These are phyloP conservation scores for Chrysolophus pictus DNA, from an alignment of 2,797 vertebrate species.

Conservation along the genomic window DNA sequence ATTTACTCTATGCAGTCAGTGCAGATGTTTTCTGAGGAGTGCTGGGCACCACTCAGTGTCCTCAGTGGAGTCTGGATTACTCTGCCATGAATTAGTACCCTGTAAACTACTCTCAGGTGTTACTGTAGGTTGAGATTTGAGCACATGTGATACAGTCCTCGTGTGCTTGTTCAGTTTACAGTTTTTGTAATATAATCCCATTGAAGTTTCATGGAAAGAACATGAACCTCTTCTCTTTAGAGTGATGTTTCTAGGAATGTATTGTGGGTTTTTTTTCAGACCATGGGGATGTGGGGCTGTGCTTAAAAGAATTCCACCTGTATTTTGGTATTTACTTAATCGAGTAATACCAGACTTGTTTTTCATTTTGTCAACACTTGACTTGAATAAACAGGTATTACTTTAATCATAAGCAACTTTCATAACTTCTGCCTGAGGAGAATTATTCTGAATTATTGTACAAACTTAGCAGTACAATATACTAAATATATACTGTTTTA, in stretches of 20 bases:
- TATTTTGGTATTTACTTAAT: not conserved
- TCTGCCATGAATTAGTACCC: not conserved
- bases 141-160: not conserved
- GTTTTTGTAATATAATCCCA: not conserved
- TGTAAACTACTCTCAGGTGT: not conserved
- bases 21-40: not conserved
- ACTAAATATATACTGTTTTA: not conserved
- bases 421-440: not conserved
- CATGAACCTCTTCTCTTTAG: not conserved
- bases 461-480: not conserved
- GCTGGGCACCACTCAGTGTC: not conserved
- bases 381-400: not conserved
- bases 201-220: not conserved
- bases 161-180: not conserved
- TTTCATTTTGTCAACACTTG: not conserved
- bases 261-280: not conserved
- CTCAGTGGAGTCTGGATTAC: not conserved
- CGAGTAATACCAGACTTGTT: not conserved
- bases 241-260: not conserved
- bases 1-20: not conserved
- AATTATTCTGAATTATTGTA: not conserved
- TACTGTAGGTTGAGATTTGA: not conserved
- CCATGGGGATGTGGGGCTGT: not conserved
- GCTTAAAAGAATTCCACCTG: not conserved
- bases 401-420: not conserved